These are phyloP conservation scores for Ptilodon capucinus DNA, from an alignment of 2,888 invertebrate species.

Conservation along the genomic window DNA sequence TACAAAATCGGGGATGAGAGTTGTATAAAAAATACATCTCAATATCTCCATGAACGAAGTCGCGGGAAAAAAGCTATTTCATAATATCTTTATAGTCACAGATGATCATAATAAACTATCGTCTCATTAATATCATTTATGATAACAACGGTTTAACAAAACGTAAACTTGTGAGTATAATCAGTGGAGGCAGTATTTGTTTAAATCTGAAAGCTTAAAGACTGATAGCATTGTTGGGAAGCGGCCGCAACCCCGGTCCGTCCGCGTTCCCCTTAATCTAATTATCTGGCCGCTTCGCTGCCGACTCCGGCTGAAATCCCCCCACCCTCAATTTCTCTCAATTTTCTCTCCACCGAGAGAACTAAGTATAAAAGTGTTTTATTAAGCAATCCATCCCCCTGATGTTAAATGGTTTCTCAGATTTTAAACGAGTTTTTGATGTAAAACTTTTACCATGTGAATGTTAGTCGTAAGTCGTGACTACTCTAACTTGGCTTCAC, in stretches of 20 bases:
- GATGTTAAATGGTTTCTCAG: slow-evolving; percentile 50
- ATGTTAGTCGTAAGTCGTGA: neutral
- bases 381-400: slow-evolving; percentile 56
- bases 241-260: slow-evolving; percentile 58
- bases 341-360: slow-evolving; percentile 56
- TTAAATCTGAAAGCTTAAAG: slow-evolving; percentile 62
- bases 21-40: too few species aligned
- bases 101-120: neutral
- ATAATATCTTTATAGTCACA: too few species aligned
- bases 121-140: neutral
- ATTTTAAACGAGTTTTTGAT: slow-evolving; percentile 46
- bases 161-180: neutral
- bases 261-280: slow-evolving; percentile 73
- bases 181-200: slow-evolving; percentile 47
- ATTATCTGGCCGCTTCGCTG: slow-evolving; percentile 75
- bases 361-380: slow-evolving; percentile 65
- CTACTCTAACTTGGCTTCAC: too few species aligned
- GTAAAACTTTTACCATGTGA: slow-evolving; percentile 21
- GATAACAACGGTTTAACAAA: neutral
- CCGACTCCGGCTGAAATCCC: slow-evolving; percentile 57
- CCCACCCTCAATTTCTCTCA: slow-evolving; percentile 55
- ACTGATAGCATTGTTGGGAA: slow-evolving; percentile 66
- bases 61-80: too few species aligned
- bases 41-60: too few species aligned
- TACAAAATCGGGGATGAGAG: too few species aligned